Evolutionary conservation across 2,888 invertebrate species (phyloP).

Genomic region (Creontiades dilutus): DNA sequence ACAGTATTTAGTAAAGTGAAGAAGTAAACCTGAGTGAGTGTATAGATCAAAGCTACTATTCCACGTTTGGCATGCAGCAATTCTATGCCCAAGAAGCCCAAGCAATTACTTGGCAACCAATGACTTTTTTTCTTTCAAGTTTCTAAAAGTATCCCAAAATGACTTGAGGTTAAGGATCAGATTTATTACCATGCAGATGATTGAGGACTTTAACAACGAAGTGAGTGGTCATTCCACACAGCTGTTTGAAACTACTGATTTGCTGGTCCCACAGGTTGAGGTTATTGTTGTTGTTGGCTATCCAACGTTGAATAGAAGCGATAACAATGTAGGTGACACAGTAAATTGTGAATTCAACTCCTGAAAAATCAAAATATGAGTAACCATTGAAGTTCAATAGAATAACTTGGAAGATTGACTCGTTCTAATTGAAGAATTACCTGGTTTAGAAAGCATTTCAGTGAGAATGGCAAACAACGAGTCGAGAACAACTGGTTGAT

Average conservation of each 20-base stretch:
- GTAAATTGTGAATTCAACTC: conserved; percentile 92
- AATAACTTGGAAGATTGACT: neutral
- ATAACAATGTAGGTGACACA: conserved; percentile 94
- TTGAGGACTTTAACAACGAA: conserved; percentile 91
- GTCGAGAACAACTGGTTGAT: conserved; percentile 92
- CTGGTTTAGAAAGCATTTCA: conserved; percentile 87
- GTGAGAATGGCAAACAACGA: conserved; percentile 91
- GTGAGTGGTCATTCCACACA: conserved; percentile 95
- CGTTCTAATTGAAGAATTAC: conserved; percentile 76
- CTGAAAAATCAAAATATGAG: conserved; percentile 78
- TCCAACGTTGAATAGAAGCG: conserved; percentile 96
- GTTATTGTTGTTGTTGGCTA: conserved; percentile 83
- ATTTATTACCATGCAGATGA: conserved; percentile 84
- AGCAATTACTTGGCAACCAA: too few relatives aligned
- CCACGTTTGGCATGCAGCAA: too few relatives aligned
- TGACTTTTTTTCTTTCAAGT: too few relatives aligned
- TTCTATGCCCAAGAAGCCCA: too few relatives aligned
- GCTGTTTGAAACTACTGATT: conserved; percentile 95
- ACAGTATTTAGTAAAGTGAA: too few relatives aligned
- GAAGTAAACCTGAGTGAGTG: too few relatives aligned
- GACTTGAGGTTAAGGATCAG: neutral
- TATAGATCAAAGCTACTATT: too few relatives aligned
- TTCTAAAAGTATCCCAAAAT: too few relatives aligned
- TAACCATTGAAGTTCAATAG: neutral
- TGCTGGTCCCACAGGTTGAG: conserved; percentile 87